A percentile compares a stretch with the other conserved stretches of the same genome.
Evolutionary conservation across 2,113 vertebrate genomes (phyloP).

Genomic region (Chamaetylas fuelleborni): DNA sequence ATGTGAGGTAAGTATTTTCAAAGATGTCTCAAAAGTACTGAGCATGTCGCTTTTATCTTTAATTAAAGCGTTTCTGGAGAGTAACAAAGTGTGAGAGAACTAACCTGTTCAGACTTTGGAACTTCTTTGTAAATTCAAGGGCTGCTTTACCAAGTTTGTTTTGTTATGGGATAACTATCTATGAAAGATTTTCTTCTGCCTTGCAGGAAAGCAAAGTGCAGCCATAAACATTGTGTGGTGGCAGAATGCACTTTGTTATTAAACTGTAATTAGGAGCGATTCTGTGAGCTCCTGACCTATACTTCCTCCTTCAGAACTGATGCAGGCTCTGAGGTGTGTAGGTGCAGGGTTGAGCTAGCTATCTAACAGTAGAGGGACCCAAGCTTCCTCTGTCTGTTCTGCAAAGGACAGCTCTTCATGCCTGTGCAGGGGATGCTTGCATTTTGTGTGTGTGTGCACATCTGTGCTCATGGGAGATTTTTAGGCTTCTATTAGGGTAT

Average conservation of each 20-base stretch:
- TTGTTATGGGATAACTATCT: background rate
- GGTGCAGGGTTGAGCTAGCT: background rate
- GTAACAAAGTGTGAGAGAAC: too few species aligned
- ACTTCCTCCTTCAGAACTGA: background rate
- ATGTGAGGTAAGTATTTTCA: too few species aligned
- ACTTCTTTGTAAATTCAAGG: background rate
- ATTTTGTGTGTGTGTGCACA: rapidly evolving
- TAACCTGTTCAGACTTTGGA: too few species aligned
- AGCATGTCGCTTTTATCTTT: too few species aligned
- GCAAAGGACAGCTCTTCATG: background rate
- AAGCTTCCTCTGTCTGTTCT: slow-evolving; percentile 25
- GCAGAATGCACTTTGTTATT: background rate
- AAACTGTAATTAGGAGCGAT: background rate
- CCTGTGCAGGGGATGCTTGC: background rate
- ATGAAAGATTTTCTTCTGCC: background rate
- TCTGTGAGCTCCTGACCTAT: background rate
- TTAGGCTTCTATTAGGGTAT: background rate
- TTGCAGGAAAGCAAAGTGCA: background rate
- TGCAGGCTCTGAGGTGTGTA: background rate
- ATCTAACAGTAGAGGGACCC: slow-evolving; percentile 66
- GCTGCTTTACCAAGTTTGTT: background rate
- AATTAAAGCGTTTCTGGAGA: too few species aligned
- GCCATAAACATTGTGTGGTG: background rate
- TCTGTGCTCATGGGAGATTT: background rate
- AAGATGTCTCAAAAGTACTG: too few species aligned